Percentiles rank a stretch among this genome's conserved stretches.
Conservation (phyloP, 2,888 invertebrate species). For the Alloscopus bannaensis region DNA sequence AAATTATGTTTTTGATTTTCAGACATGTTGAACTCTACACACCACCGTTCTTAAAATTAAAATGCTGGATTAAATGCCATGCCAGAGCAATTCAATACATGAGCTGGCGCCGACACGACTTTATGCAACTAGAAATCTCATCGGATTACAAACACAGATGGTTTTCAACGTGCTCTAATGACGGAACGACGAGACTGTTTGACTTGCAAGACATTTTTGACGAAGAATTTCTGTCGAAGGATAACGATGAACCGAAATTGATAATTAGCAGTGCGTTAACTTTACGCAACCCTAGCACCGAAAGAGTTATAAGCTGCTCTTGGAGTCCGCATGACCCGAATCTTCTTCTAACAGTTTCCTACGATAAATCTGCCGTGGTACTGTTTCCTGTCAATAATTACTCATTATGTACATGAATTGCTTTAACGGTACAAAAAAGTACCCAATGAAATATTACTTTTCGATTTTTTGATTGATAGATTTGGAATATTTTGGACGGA, state of each 20-base stretch:
- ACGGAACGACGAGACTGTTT: slow-evolving; percentile 78
- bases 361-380: slow-evolving; percentile 84
- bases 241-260: slow-evolving; percentile 18
- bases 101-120: slow-evolving; percentile 82
- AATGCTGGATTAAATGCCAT: slow-evolving; percentile 77
- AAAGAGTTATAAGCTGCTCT: slow-evolving; percentile 78
- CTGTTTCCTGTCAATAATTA: slow-evolving; percentile 48
- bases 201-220: slow-evolving; percentile 74
- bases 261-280: slow-evolving; percentile 68
- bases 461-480: slow-evolving; percentile 75
- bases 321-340: slow-evolving; percentile 85
- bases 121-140: slow-evolving; percentile 74
- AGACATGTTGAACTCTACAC: slow-evolving; percentile 75
- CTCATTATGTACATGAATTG: background rate
- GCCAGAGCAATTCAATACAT: slow-evolving; percentile 82
- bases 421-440: background rate
- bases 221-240: slow-evolving; percentile 25
- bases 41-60: slow-evolving; percentile 74
- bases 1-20: slow-evolving; percentile 30
- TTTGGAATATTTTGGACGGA: slow-evolving; percentile 81
- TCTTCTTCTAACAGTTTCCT: slow-evolving; percentile 82
- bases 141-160: slow-evolving; percentile 79
- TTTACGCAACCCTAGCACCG: slow-evolving; percentile 76
- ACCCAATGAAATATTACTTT: slow-evolving; percentile 14
- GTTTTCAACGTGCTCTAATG: slow-evolving; percentile 81